These are phyloP conservation scores for Tachysurus vachellii DNA, from an alignment of 2,113 vertebrate species.

Conservation along the genomic window DNA sequence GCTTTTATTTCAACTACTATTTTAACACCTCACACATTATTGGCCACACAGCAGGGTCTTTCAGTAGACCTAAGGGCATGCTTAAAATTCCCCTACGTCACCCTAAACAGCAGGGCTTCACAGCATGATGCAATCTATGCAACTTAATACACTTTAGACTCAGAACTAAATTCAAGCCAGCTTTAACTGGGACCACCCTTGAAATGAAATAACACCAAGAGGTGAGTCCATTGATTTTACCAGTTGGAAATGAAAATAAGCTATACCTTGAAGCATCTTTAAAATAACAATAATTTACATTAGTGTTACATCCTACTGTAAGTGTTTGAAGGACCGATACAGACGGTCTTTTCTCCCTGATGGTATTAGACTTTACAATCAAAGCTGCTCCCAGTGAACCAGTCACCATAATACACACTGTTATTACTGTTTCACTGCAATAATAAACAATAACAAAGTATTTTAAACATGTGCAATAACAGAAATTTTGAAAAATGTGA, in stretches of 20 bases:
- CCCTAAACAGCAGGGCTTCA: neutral
- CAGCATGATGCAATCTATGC: neutral
- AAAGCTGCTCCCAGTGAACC: too few species aligned
- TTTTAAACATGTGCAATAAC: too few species aligned
- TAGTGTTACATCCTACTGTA: too few species aligned
- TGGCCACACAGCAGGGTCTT: neutral
- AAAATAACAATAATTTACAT: slow-evolving; percentile 43
- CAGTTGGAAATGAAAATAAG: slow-evolving; percentile 44
- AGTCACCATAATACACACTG: too few species aligned
- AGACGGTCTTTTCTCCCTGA: too few species aligned
- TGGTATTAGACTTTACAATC: too few species aligned
- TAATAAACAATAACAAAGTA: too few species aligned
- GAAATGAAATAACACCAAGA: slow-evolving; percentile 59
- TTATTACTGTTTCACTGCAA: too few species aligned
- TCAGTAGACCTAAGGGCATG: slow-evolving; percentile 2
- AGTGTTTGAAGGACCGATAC: too few species aligned
- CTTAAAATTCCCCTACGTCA: slow-evolving; percentile 23
- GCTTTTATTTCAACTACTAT: slow-evolving; percentile 13
- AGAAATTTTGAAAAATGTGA: too few species aligned
- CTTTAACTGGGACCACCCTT: slow-evolving; percentile 1
- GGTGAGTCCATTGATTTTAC: slow-evolving; percentile 65
- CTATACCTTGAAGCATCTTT: slow-evolving; percentile 60
- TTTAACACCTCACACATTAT: slow-evolving; percentile 10
- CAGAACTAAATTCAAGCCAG: neutral
- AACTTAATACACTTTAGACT: neutral